phyloP scores from a whole-genome alignment of 53 echinoderm and acorn worm species.

The Temnopleurus reevesii region DNA sequence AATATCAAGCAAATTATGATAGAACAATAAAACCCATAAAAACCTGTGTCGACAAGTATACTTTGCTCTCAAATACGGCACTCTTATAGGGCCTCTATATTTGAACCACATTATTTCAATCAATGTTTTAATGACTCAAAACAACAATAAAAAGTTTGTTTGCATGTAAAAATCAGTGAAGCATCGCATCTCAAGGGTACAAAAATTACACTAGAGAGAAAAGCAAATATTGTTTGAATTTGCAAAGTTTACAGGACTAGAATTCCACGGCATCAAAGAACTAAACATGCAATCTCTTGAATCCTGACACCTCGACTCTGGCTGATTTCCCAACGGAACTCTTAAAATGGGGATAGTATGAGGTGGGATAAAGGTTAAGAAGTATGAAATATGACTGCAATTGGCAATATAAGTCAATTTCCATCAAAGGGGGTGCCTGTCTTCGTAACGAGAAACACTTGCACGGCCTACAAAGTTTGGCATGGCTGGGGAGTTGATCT shows the following conservation, averaged over 20 bases:
- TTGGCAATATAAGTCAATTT: conserved; percentile 27
- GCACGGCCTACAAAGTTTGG: neutral
- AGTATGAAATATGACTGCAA: conserved; percentile 1
- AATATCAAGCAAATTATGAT: too few species aligned
- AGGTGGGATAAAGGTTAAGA: neutral
- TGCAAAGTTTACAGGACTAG: neutral
- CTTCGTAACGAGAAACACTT: neutral
- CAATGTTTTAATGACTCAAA: too few species aligned
- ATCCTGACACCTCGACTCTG: conserved; percentile 5
- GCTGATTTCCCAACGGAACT: neutral
- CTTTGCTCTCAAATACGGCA: too few species aligned
- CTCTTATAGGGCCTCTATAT: too few species aligned
- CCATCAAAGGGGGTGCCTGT: neutral
- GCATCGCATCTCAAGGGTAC: neutral
- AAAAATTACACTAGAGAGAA: neutral
- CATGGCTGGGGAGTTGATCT: too few species aligned
- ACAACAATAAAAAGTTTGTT: neutral
- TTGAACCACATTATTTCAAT: too few species aligned
- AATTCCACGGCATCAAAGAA: neutral
- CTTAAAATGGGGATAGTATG: neutral
- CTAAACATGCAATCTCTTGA: neutral
- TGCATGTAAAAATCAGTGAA: neutral
- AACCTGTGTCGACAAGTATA: too few species aligned
- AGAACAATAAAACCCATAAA: too few species aligned
- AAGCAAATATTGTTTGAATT: neutral